Percentiles rank a stretch among this genome's conserved stretches.
phyloP scores from a whole-genome alignment of 2,797 vertebrate species.

The Neosilurus hyrtlii region DNA sequence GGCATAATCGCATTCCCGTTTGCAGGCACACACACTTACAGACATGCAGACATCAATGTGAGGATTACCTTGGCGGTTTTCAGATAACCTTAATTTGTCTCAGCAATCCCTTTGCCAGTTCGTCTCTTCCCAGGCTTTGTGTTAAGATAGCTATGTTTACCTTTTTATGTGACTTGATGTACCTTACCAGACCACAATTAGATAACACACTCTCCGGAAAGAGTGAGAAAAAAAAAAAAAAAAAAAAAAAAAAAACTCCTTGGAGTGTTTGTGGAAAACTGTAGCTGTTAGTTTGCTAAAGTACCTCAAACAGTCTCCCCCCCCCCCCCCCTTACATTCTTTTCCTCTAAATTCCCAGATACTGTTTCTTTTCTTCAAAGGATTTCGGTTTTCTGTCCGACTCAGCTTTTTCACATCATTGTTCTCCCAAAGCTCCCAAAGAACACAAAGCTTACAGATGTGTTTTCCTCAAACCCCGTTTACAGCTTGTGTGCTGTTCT shows the following conservation, averaged over 20 bases:
- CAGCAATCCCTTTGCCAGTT: slow-evolving; percentile 59
- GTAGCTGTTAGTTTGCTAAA: slow-evolving; percentile 53
- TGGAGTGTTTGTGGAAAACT: slow-evolving; percentile 42
- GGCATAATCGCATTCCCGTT: slow-evolving; percentile 68
- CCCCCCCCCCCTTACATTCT: slow-evolving; percentile 26
- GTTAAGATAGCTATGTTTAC: slow-evolving; percentile 64
- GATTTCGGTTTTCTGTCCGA: background rate
- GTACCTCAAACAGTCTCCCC: slow-evolving; percentile 46
- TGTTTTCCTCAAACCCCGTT: background rate
- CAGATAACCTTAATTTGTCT: slow-evolving; percentile 69
- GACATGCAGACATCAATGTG: slow-evolving; percentile 41
- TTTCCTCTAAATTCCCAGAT: slow-evolving; percentile 24
- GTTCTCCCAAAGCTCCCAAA: background rate
- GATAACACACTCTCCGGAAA: slow-evolving; percentile 58
- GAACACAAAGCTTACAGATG: background rate
- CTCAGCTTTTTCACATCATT: slow-evolving; percentile 8
- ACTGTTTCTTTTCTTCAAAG: slow-evolving; percentile 11
- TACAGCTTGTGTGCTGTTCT: background rate
- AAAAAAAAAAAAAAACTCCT: slow-evolving; percentile 57
- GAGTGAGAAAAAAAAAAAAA: slow-evolving; percentile 45
- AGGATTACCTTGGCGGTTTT: slow-evolving; percentile 67
- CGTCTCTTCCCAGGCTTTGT: slow-evolving; percentile 51
- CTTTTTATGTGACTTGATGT: slow-evolving; percentile 62
- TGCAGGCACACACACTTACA: slow-evolving; percentile 54
- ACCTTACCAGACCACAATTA: slow-evolving; percentile 62